Base-by-base conservation (phyloP, 2,888 invertebrate genomes). In the Halictus quadricinctus region DNA sequence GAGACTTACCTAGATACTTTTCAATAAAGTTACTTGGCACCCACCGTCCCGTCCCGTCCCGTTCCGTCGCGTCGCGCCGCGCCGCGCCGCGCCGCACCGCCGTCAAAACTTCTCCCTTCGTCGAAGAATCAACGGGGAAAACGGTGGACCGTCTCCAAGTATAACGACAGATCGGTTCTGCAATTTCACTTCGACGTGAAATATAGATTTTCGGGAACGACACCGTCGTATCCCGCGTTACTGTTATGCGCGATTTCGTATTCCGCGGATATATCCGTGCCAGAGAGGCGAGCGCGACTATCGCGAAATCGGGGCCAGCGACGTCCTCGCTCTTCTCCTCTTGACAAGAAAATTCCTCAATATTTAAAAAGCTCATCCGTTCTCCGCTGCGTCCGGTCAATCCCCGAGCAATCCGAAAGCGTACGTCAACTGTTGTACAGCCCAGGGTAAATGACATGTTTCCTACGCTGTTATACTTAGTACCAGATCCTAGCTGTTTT, bases 1-100 rank as follows among this genome's bases (percentile, higher is more conserved):
- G 43, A 72, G 86, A 88, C 90, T 90, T 90, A 90, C 80, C 87
- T 86, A 88, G 88, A 90, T 89, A 90, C 90, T 90, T 90, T 90
- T 90, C 90, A 89, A 90, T 90, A 90, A 90, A 90, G 87, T 90
- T 90, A 89, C 88, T 89, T 90, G 90, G 85, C 89, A 87, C 87
- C 85, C 88, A 70, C 69, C 85, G 58, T 77, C 83, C 74, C 80
- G n/a, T n/a, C n/a, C n/a, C n/a, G n/a, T n/a, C n/a, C n/a, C n/a
- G n/a, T n/a, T n/a, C n/a, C n/a, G 29, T 29, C 29, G 29, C 29
- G 41, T 73, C 82, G 69, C 77, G 54, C 7, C 54, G 54, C 80
- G 41, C 70, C 81, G 70, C 78, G 25, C 13, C 60, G 60, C 60
- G 29, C 70, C 83, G 72, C 79, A n/a, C 73, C 82, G 70, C 78